A percentile compares a stretch with the other conserved stretches of the same genome.
Evolutionary conservation across 2,888 invertebrate genomes (phyloP).

Genomic region (Oligia strigilis): DNA sequence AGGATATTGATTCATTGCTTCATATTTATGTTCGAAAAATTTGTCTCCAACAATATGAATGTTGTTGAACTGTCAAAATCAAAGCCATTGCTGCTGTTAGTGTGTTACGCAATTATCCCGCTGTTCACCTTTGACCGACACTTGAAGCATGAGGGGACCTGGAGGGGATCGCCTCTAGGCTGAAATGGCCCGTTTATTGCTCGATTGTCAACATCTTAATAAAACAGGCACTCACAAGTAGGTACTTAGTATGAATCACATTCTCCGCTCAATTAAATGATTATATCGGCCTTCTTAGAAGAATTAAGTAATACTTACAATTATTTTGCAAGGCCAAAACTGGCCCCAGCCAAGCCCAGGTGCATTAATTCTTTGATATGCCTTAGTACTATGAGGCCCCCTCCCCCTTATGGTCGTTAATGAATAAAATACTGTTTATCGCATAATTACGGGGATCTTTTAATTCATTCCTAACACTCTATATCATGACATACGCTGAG

Average conservation of each 20-base stretch:
- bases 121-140: background rate
- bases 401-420: background rate
- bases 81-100: background rate
- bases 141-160: background rate
- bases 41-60: background rate
- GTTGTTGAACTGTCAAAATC: background rate
- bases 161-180: background rate
- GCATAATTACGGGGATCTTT: background rate
- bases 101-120: background rate
- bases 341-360: background rate
- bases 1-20: background rate
- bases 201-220: constrained; percentile 33
- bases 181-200: background rate
- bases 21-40: background rate
- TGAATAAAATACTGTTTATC: background rate
- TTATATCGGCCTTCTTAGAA: constrained; percentile 7
- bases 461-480: background rate
- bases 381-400: background rate
- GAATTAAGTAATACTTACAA: background rate
- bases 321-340: constrained; percentile 1
- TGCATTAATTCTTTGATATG: background rate
- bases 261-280: constrained; percentile 21
- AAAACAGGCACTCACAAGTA: constrained; percentile 7
- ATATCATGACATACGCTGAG: background rate
- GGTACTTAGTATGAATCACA: constrained; percentile 26